Base-by-base conservation (phyloP, 2,113 vertebrate species). In the Platycercus adscitus region DNA sequence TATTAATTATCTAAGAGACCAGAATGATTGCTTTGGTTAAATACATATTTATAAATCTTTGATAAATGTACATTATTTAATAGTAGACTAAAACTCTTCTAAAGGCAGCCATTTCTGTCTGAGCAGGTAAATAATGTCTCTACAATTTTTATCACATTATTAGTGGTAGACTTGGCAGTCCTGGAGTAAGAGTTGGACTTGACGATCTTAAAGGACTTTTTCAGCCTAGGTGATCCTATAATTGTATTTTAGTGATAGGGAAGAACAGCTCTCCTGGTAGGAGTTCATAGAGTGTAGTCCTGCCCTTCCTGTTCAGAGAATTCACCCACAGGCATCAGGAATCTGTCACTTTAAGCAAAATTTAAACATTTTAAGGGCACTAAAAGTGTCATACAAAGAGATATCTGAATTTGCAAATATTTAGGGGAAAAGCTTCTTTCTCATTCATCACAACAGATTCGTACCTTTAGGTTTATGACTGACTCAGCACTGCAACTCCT, bases 11-110 rank as follows among this genome's bases (percentile, higher is more conserved):
- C 94, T 86, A 91, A 93, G 95, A 95, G 88, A 96, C 44, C 14
- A 80, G 60, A 91, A 76, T 41, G 50, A 95, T 70, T 96, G 80
- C 86, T 96, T 95, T 76, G 50, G 70, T 91, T 96, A 94, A 97
- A 98, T 97, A 72, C 85, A 94, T 98, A 97, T 97, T 97, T 97
- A 97, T 95, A 97, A 96, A 90, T 75, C 58, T 96, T 95, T 86
- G 90, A n/a, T 11, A 89, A 88, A 86, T 70, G 55, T 91, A 94
- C 81, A 81, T 96, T 97, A 96, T 97, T 97, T 97, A 95, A 95
- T 93, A 95, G 96, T 95, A 97, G 82, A 88, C 80, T 95, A 78
- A 90, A 96, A 77, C 46, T 55, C 33, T 76, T 97, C 79, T 83
- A 64, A 87, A 76, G 86, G 25, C 31, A 89, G 20, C 20, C 29